phyloP scores from a whole-genome alignment of 2,888 invertebrate species.

The Agapostemon virescens region DNA sequence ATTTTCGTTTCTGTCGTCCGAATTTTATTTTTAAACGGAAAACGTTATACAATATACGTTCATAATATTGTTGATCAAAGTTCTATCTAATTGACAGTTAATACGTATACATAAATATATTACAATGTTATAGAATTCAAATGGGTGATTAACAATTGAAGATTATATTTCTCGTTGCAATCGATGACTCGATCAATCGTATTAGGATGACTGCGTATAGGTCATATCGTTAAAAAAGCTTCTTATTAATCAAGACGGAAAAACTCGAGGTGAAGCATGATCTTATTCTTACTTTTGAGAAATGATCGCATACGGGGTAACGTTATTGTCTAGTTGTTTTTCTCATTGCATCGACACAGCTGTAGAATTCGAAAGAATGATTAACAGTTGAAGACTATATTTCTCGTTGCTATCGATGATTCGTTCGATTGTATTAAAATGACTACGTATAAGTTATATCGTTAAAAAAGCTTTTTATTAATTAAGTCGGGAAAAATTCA shows the following conservation, averaged over 20 bases:
- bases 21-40: neutral
- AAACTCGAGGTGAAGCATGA: neutral
- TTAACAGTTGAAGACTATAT: neutral
- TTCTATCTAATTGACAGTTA: neutral
- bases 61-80: neutral
- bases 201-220: neutral
- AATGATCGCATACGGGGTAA: neutral
- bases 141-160: neutral
- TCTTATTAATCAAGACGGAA: neutral
- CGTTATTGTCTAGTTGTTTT: neutral
- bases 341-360: neutral
- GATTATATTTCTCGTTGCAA: slow-evolving; percentile 10
- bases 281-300: neutral
- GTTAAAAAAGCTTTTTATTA: neutral
- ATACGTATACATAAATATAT: slow-evolving; percentile 2
- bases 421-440: neutral
- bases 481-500: neutral
- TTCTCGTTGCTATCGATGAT: neutral
- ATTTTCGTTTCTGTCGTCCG: neutral
- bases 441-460: neutral
- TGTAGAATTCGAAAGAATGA: neutral
- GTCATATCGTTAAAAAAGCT: neutral
- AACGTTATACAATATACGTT: neutral
- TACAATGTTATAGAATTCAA: slow-evolving; percentile 9
- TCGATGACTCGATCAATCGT: neutral